Evolutionary conservation across 2,113 vertebrate genomes (phyloP).

Genomic region (Chrysemys picta): DNA sequence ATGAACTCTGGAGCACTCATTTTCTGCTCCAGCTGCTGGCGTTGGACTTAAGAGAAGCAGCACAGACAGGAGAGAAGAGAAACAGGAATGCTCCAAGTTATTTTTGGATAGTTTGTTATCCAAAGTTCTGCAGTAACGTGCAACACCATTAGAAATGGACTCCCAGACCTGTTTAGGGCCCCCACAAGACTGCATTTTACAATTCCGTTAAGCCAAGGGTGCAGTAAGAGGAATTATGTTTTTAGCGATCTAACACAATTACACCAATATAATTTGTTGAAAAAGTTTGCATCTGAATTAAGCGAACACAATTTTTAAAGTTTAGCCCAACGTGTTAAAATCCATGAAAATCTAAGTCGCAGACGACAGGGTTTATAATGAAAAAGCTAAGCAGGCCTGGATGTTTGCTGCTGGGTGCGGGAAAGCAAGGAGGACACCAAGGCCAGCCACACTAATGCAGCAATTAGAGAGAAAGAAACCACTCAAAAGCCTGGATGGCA

Average conservation of each 20-base stretch:
- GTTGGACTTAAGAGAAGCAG: not conserved
- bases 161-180: not conserved
- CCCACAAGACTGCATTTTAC: not conserved
- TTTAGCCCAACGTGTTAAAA: not conserved
- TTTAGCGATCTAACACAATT: not conserved
- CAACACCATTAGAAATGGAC: not conserved
- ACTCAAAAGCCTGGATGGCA: no score
- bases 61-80: not conserved
- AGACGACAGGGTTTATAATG: no score
- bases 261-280: not conserved
- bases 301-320: not conserved
- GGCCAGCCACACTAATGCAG: no score
- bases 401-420: no score
- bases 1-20: not conserved
- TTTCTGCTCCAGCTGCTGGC: not conserved
- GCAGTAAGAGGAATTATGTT: not conserved
- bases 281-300: not conserved
- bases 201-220: no score
- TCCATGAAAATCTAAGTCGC: no score
- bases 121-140: not conserved
- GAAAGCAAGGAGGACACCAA: no score
- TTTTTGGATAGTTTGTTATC: not conserved
- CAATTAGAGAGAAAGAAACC: no score
- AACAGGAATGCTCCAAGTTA: not conserved
- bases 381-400: no score